Base-by-base conservation (phyloP, 2,888 invertebrate species). In the Clusia tigrina region DNA sequence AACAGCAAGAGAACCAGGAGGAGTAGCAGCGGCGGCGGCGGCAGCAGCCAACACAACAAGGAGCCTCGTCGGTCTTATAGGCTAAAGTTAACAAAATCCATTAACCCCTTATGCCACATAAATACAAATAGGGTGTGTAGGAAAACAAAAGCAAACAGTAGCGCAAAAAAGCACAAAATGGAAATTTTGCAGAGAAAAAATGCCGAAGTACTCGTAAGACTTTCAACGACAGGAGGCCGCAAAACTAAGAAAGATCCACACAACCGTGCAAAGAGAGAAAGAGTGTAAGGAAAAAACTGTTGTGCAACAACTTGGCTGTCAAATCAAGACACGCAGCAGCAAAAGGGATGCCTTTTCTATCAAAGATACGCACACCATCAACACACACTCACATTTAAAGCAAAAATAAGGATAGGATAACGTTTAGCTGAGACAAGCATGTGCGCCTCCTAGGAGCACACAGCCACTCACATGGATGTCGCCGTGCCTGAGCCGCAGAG, bases 81-180 rank as follows among this genome's bases (percentile, higher is more conserved):
- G 48, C 48, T 22, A 48, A 22, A 48, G 48, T 48, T 48, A 48
- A 68, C 70, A 70, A 74, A 74, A 77, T 74, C 74, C 74, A 74
- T 74, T 74, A 74, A 74, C 74, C 78, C 74, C 74, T 74, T 74
- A 77, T 77, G 78, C 74, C 71, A 75, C 78, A 77, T 68, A 75
- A 67, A 72, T 76, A 65, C 74, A 77, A 74, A 76, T 71, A 76
- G 71, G 71, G 67, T 68, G 76, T 76, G 52, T 22, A 26, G 20
- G 73, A 74, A 42, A 42, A 42, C 10, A 42, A 17, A 15, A 42
- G 42, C 10, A 5, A 69, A 74, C 72, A 65, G 75, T 62, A 75
- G 69, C 65, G 69, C 75, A 76, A 73, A 65, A 66, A 60, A 60
- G n/a, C 18, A 48, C 18, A 48, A 20, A 48, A 20, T 17, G 18